Percentiles rank a stretch among this genome's conserved stretches.
These are phyloP conservation scores for Triops cancriformis DNA, from an alignment of 1,140 invertebrate genomes.

Conservation along the genomic window DNA sequence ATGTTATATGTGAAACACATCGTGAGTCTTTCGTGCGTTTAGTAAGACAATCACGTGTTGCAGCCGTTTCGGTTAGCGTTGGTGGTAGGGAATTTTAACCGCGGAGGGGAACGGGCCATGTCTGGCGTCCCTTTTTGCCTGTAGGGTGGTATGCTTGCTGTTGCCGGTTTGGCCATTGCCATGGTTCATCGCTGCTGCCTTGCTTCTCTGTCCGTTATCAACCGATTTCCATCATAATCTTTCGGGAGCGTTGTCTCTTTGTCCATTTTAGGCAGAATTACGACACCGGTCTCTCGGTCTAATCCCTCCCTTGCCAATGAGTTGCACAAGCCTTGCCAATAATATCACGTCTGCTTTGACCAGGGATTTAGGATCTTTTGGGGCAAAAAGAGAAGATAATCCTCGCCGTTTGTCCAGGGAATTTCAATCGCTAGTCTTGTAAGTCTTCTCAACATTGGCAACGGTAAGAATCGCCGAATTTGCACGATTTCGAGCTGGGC, in stretches of 20 bases:
- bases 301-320: neutral
- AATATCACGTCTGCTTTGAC: neutral
- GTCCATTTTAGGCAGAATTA: neutral
- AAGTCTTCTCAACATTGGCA: neutral
- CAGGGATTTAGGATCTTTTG: neutral
- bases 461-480: neutral
- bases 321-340: neutral
- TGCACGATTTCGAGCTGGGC: neutral
- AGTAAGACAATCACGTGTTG: neutral
- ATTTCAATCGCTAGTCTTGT: neutral
- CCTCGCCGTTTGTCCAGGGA: neutral
- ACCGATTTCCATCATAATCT: neutral
- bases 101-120: neutral
- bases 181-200: neutral
- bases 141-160: conserved; percentile 3
- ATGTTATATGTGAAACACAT: too few relatives aligned
- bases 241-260: neutral
- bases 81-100: neutral
- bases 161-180: conserved; percentile 7
- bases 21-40: too few relatives aligned
- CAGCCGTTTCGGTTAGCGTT: neutral
- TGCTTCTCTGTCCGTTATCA: neutral
- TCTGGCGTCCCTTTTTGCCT: neutral
- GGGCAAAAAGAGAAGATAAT: neutral
- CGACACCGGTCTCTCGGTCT: neutral